Evolutionary conservation across 1,140 invertebrate genomes (phyloP).

Genomic region (Lepidotrigona ventralis): DNA sequence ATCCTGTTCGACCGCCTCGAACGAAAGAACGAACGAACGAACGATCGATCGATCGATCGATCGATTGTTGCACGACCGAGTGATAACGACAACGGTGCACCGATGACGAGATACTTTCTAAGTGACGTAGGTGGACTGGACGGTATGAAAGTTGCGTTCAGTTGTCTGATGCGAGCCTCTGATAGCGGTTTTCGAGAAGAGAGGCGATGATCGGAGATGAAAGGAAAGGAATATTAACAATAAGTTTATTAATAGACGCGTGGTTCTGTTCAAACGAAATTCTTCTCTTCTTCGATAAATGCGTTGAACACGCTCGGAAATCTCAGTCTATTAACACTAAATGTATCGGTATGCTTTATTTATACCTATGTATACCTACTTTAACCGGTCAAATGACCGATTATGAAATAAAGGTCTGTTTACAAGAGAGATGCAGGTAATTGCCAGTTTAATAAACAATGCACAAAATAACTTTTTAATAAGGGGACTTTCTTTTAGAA

Average conservation of each 20-base stretch:
- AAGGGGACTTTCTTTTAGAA: too few species aligned
- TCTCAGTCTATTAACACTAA: too few species aligned
- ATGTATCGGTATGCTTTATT: too few species aligned
- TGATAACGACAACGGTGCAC: constrained; percentile 14
- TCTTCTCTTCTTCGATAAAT: neutral
- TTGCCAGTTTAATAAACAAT: too few species aligned
- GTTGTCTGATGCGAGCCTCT: neutral
- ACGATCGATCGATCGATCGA: neutral
- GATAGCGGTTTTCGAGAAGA: neutral
- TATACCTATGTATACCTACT: too few species aligned
- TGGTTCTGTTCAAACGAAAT: too few species aligned
- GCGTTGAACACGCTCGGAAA: too few species aligned
- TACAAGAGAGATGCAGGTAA: too few species aligned
- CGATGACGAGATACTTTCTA: constrained; percentile 22
- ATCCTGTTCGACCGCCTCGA: constrained; percentile 4
- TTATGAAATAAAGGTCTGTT: too few species aligned
- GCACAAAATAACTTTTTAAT: too few species aligned
- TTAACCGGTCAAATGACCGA: too few species aligned
- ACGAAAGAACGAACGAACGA: too few species aligned
- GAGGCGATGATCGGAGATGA: neutral
- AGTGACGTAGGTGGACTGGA: constrained; percentile 19
- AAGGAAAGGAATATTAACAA: neutral
- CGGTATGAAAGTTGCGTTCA: constrained; percentile 13
- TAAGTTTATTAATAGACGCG: neutral
- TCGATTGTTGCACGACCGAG: neutral